Percentiles rank a stretch among this genome's conserved stretches.
phyloP scores from a whole-genome alignment of 2,113 vertebrate species.

The Galbula dea region DNA sequence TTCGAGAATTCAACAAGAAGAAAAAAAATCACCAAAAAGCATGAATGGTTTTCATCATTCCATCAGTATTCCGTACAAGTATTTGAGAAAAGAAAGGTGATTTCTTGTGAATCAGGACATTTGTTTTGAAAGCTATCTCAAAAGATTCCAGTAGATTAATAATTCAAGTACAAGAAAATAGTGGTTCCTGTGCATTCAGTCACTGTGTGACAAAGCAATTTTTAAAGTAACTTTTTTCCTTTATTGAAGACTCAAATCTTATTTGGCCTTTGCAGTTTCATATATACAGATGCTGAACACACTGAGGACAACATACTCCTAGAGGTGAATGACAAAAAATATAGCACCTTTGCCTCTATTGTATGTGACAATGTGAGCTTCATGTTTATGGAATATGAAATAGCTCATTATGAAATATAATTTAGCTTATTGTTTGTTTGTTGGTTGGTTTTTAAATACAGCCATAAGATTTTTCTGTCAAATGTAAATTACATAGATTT shows the following conservation, averaged over 20 bases:
- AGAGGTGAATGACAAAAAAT: neutral
- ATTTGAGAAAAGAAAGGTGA: neutral
- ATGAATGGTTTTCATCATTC: neutral
- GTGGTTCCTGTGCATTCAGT: neutral
- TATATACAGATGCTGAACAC: neutral
- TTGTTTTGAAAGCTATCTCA: slow-evolving; percentile 28
- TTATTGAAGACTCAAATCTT: neutral
- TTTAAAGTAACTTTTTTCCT: neutral
- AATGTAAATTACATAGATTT: neutral
- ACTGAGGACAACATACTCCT: neutral
- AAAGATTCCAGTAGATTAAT: neutral
- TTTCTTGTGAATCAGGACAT: neutral
- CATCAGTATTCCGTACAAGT: neutral
- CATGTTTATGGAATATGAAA: neutral
- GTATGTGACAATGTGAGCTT: neutral
- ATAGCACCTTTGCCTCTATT: neutral
- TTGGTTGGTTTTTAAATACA: neutral
- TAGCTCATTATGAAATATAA: neutral
- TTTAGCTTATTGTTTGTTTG: neutral
- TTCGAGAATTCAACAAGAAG: neutral
- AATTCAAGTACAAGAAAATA: neutral
- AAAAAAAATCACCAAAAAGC: neutral
- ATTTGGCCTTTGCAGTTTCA: neutral
- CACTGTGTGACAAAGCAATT: neutral
- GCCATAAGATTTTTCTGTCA: neutral